Percentiles rank a stretch among this genome's conserved stretches.
Evolutionary conservation across 1,140 invertebrate genomes (phyloP).

Genomic region (Saccostrea echinata): DNA sequence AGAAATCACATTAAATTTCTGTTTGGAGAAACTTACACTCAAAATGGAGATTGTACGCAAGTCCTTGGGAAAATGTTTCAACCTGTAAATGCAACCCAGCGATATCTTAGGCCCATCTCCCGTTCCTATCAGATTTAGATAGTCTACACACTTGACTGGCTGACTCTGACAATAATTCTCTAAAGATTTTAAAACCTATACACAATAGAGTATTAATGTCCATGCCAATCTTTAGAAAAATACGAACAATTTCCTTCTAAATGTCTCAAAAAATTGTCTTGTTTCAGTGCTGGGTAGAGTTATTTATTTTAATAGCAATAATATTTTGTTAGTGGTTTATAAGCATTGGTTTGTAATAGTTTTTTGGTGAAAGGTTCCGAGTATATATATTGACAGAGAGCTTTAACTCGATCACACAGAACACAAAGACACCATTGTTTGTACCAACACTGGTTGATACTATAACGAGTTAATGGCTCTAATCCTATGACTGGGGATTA

Average conservation of each 20-base stretch:
- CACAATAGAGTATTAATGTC: slow-evolving; percentile 3
- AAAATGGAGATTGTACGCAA: background rate
- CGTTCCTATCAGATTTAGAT: background rate
- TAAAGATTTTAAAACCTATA: background rate
- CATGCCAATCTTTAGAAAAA: background rate
- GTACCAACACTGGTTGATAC: slow-evolving; percentile 17
- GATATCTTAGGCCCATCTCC: slow-evolving; percentile 3
- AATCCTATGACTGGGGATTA: background rate
- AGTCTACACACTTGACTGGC: slow-evolving; percentile 17
- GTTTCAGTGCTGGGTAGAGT: background rate
- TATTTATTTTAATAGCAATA: background rate
- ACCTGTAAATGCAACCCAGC: slow-evolving; percentile 5
- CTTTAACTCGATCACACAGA: slow-evolving; percentile 9
- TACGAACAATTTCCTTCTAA: background rate
- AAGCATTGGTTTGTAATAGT: background rate
- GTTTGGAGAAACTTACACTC: background rate
- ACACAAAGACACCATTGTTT: background rate
- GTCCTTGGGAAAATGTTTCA: slow-evolving; percentile 16
- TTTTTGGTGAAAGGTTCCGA: slow-evolving; percentile 14
- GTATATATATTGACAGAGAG: background rate
- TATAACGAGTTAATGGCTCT: slow-evolving; percentile 27
- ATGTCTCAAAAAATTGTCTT: background rate
- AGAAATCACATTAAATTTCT: background rate
- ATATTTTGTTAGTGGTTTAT: slow-evolving; percentile 6
- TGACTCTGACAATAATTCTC: slow-evolving; percentile 20